Evolutionary conservation across 2,797 vertebrate genomes (phyloP).

Genomic region (Lutjanus campechanus): DNA sequence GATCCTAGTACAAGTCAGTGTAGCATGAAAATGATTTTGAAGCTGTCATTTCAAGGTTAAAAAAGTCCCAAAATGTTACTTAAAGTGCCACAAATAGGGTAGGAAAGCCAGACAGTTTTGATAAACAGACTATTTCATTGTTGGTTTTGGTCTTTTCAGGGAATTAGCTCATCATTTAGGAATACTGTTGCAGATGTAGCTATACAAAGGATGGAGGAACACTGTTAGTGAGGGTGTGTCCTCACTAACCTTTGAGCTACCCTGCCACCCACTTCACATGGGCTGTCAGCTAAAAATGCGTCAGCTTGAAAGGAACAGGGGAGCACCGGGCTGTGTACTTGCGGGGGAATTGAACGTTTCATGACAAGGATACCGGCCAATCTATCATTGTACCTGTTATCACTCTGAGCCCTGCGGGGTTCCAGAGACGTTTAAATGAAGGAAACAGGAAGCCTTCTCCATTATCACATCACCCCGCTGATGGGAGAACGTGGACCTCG

Average conservation of each 20-base stretch:
- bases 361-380: constrained; percentile 6
- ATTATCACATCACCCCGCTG: constrained; percentile 62
- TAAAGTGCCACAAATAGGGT: background rate
- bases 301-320: background rate
- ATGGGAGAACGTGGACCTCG: constrained; percentile 34
- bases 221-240: background rate
- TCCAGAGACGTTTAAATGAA: constrained; percentile 45
- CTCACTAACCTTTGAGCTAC: constrained; percentile 4
- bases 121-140: background rate
- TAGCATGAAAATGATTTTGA: no score
- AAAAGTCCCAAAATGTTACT: no score
- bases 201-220: background rate
- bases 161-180: background rate
- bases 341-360: constrained; percentile 19
- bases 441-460: constrained; percentile 44
- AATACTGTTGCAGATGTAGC: background rate
- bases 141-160: background rate
- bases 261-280: constrained; percentile 7
- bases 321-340: constrained; percentile 14
- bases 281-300: background rate
- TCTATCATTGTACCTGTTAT: constrained; percentile 44
- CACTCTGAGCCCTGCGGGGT: constrained; percentile 29
- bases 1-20: no score
- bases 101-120: background rate
- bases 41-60: no score